phyloP scores from a whole-genome alignment of 2,888 invertebrate species.

The Aspidapion aeneum region DNA sequence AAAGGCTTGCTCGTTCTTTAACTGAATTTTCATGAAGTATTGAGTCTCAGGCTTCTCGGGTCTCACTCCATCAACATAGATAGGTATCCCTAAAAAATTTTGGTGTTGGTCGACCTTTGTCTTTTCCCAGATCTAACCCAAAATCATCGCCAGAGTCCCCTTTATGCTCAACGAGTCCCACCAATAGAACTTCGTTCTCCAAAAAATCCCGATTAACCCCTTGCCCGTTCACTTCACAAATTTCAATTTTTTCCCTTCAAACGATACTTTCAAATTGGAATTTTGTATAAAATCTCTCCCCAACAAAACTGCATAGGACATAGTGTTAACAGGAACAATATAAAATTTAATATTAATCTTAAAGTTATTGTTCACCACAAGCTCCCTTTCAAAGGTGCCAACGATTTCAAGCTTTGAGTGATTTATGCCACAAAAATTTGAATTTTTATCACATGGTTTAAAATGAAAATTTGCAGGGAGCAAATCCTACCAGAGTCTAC shows the following conservation, averaged over 20 bases:
- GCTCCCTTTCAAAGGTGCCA: background rate
- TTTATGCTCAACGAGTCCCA: background rate
- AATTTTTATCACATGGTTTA: background rate
- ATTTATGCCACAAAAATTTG: background rate
- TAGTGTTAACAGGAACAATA: background rate
- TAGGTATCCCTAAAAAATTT: background rate
- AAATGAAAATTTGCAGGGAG: background rate
- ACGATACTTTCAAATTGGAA: background rate
- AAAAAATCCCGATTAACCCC: background rate
- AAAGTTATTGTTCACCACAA: background rate
- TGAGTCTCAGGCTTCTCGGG: background rate
- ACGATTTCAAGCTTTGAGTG: background rate
- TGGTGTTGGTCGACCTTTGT: background rate
- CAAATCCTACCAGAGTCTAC: background rate
- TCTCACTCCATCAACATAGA: background rate
- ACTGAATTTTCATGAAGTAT: background rate
- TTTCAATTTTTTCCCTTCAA: background rate
- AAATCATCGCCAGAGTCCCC: background rate
- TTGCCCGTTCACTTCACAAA: background rate
- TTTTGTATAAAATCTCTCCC: background rate
- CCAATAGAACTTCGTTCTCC: background rate
- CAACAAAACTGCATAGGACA: background rate
- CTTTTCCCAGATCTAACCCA: background rate
- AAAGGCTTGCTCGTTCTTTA: background rate
- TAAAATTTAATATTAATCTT: background rate